phyloP scores from a whole-genome alignment of 2,888 invertebrate genomes.

The Trisateles emortualis region DNA sequence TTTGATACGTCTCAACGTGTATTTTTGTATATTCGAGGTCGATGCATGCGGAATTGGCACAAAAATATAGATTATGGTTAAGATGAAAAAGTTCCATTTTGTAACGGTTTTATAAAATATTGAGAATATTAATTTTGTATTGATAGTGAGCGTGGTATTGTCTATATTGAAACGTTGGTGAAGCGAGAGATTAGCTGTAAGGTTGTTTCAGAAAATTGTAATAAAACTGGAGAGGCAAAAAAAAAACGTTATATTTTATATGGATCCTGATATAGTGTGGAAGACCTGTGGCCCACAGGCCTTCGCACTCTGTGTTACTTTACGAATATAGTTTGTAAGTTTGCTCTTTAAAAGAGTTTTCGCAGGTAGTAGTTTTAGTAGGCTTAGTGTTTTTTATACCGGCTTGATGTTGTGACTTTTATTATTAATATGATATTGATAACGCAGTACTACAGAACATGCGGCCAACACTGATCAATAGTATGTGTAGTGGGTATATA shows the following conservation, averaged over 20 bases:
- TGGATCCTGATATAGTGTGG: conserved; percentile 72
- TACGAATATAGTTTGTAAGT: conserved; percentile 83
- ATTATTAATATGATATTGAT: conserved; percentile 75
- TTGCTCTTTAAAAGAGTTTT: conserved; percentile 86
- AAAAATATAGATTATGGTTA: conserved; percentile 64
- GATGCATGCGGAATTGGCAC: conserved; percentile 84
- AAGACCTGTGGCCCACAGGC: conserved; percentile 43
- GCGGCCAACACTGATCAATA: conserved; percentile 80
- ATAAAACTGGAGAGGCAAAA: conserved; percentile 76
- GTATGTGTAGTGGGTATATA: conserved; percentile 83
- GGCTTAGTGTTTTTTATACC: conserved; percentile 88
- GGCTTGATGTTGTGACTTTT: conserved; percentile 87
- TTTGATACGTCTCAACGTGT: conserved; percentile 76
- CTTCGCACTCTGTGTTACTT: conserved; percentile 76
- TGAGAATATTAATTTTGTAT: conserved; percentile 78
- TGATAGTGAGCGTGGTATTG: conserved; percentile 83
- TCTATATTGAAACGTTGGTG: conserved; percentile 82
- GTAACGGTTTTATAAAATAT: conserved; percentile 73
- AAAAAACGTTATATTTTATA: conserved; percentile 85
- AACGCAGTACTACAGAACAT: conserved; percentile 75
- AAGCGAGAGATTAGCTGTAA: conserved; percentile 76
- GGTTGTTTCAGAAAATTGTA: conserved; percentile 87
- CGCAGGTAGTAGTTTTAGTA: conserved; percentile 86
- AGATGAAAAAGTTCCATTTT: conserved; percentile 77
- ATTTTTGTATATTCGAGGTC: conserved; percentile 82